phyloP scores from a whole-genome alignment of 2,888 invertebrate genomes.

The Napeogenes inachia region DNA sequence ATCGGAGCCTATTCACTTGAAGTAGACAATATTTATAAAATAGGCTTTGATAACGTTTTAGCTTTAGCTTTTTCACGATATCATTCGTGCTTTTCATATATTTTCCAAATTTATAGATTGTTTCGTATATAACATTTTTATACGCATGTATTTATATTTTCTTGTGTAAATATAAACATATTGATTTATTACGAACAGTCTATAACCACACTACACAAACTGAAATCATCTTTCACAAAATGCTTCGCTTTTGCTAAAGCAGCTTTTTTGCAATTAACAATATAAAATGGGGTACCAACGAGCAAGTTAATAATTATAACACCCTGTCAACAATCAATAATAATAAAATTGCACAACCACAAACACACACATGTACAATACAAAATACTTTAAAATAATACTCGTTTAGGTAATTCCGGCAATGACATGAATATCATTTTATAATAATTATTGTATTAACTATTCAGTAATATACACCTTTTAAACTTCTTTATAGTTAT shows the following conservation, averaged over 20 bases:
- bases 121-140: conserved; percentile 46
- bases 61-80: conserved; percentile 53
- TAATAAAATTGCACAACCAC: conserved; percentile 32
- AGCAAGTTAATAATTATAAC: background rate
- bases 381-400: conserved; percentile 35
- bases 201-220: conserved; percentile 31
- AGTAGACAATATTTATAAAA: conserved; percentile 12
- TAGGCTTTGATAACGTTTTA: conserved; percentile 25
- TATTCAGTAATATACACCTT: conserved; percentile 16
- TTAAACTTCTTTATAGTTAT: conserved; percentile 19
- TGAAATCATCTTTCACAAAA: conserved; percentile 27
- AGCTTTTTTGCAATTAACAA: conserved; percentile 56
- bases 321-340: background rate
- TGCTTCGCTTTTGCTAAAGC: conserved; percentile 69
- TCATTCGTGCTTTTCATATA: conserved; percentile 54
- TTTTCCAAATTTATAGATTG: conserved; percentile 60
- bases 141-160: conserved; percentile 40
- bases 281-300: conserved; percentile 11
- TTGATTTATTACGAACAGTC: conserved; percentile 32
- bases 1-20: conserved; percentile 16
- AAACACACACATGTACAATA: conserved; percentile 31
- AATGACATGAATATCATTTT: conserved; percentile 17
- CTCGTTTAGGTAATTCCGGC: conserved; percentile 56
- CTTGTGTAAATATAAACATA: conserved; percentile 18
- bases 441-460: conserved; percentile 7